Percentiles rank a stretch among this genome's conserved stretches.
Evolutionary conservation across 2,113 vertebrate genomes (phyloP).

Genomic region (Seriola dumerili): DNA sequence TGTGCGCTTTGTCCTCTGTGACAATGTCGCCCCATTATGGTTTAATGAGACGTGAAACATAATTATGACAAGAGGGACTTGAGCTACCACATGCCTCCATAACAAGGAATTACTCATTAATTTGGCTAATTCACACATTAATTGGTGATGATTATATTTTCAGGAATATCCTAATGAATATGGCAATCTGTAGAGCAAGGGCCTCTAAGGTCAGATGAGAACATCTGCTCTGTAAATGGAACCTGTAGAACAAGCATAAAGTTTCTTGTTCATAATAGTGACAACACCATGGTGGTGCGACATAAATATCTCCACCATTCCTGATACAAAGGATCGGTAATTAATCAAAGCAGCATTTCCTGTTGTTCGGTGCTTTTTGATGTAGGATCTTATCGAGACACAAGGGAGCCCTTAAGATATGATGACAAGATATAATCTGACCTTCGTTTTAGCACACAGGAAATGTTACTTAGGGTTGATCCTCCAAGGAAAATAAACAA

Average conservation of each 20-base stretch:
- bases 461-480: not conserved
- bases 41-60: not conserved
- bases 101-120: not conserved
- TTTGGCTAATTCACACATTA: not conserved
- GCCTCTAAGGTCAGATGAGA: not conserved
- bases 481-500: slow-evolving; percentile 44
- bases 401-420: not conserved
- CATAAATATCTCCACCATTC: not conserved
- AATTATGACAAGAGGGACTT: not conserved
- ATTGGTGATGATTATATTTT: not conserved
- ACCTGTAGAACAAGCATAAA: not conserved
- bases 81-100: not conserved
- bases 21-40: not conserved
- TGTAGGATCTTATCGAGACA: not conserved
- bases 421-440: slow-evolving; percentile 2
- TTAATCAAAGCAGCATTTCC: not conserved
- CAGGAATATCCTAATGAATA: not conserved
- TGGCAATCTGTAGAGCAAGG: not conserved
- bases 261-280: not conserved
- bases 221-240: not conserved
- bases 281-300: too few relatives aligned
- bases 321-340: not conserved
- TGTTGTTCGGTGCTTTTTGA: slow-evolving; percentile 20
- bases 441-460: not conserved
- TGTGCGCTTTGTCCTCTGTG: not conserved